phyloP scores from a whole-genome alignment of 2,113 vertebrate genomes.

The Symphodus melops region DNA sequence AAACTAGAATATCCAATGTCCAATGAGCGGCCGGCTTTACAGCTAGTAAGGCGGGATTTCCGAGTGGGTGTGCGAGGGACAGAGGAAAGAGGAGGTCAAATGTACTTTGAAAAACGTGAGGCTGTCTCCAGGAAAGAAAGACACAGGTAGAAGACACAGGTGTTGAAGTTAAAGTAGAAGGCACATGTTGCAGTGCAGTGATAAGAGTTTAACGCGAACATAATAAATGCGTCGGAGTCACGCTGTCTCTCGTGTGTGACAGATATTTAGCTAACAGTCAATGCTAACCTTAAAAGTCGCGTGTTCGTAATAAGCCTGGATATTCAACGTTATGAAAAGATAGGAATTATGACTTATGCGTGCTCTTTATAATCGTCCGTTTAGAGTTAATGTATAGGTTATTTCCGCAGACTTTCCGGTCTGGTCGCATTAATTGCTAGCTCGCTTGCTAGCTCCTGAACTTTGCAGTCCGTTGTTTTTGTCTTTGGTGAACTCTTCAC shows the following conservation, averaged over 20 bases:
- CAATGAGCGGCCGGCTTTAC: conserved; percentile 18
- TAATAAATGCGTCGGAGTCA: background rate
- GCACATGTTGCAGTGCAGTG: background rate
- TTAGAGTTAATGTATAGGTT: background rate
- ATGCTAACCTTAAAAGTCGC: conserved; percentile 40
- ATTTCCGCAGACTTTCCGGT: background rate
- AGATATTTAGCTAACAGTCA: conserved; percentile 30
- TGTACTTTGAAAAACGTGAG: conserved; percentile 34
- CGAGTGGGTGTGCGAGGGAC: conserved; percentile 45
- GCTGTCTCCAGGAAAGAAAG: too few relatives aligned
- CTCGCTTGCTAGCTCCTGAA: conserved; percentile 4
- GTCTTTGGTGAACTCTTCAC: conserved; percentile 41
- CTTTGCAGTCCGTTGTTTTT: conserved; percentile 1
- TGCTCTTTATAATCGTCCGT: rapidly evolving
- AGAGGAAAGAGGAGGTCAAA: conserved; percentile 74
- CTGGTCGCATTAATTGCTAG: background rate
- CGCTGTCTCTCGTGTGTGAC: background rate
- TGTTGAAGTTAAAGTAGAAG: background rate
- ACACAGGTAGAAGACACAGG: background rate
- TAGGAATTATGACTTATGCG: background rate
- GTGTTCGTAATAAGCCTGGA: conserved; percentile 19
- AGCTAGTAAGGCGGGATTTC: conserved; percentile 30
- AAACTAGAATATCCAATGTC: rapidly evolving
- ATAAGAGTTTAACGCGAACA: background rate
- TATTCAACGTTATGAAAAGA: background rate